A percentile compares a stretch with the other conserved stretches of the same genome.
Evolutionary conservation across 1,140 invertebrate genomes (phyloP).

Genomic region (Drosophila suzukii): DNA sequence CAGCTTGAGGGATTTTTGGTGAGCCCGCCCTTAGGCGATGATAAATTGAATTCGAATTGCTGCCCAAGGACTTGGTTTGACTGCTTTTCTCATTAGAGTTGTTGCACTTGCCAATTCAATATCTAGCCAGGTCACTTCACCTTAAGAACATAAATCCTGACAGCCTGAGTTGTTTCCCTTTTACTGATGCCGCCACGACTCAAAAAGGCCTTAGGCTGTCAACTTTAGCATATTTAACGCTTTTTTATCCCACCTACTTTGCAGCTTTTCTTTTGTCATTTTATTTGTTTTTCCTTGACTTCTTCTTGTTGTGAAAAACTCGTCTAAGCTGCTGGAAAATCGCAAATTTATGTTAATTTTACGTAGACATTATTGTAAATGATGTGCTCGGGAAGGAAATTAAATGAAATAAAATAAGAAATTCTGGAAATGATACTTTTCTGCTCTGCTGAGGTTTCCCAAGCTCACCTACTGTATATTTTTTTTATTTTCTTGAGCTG

Average conservation of each 20-base stretch:
- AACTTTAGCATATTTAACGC: slow-evolving; percentile 45
- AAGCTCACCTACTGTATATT: slow-evolving; percentile 11
- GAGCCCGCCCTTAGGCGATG: slow-evolving; percentile 5
- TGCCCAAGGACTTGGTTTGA: slow-evolving; percentile 4
- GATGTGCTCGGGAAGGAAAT: slow-evolving; percentile 68
- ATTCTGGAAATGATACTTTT: slow-evolving; percentile 16
- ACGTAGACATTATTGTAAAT: slow-evolving; percentile 69
- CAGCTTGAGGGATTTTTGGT: slow-evolving; percentile 1
- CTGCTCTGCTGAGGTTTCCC: background rate
- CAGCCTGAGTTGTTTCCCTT: slow-evolving; percentile 36
- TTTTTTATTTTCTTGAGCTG: background rate
- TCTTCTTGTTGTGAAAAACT: slow-evolving; percentile 31
- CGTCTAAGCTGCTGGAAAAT: slow-evolving; percentile 64
- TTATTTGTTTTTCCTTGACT: slow-evolving; percentile 51
- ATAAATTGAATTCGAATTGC: slow-evolving; percentile 50
- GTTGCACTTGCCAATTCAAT: slow-evolving; percentile 27
- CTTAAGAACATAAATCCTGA: slow-evolving; percentile 56
- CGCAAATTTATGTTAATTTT: slow-evolving; percentile 79
- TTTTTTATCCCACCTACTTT: slow-evolving; percentile 23
- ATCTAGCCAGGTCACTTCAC: slow-evolving; percentile 44
- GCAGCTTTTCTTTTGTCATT: slow-evolving; percentile 20
- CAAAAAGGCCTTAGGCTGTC: slow-evolving; percentile 45
- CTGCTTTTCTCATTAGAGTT: slow-evolving; percentile 16
- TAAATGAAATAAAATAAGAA: slow-evolving; percentile 67
- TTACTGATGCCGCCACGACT: slow-evolving; percentile 8